Conservation (phyloP, 2,797 vertebrate species). For the Malurus leucopterus region DNA sequence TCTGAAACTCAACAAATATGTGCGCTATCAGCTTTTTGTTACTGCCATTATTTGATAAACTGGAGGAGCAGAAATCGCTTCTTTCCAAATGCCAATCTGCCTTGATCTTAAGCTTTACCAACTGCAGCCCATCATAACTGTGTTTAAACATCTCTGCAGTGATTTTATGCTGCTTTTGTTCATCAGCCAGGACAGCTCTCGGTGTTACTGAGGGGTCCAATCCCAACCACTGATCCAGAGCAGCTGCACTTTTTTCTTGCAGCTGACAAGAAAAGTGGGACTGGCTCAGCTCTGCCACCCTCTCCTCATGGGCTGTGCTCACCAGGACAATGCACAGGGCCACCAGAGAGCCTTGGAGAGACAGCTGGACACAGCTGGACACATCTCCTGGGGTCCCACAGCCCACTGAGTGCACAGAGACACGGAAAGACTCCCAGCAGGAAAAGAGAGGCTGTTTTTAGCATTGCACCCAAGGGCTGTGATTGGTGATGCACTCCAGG, state of each 20-base stretch:
- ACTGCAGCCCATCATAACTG: neutral
- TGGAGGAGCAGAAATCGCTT: neutral
- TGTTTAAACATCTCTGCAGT: neutral
- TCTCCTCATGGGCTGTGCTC: neutral
- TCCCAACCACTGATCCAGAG: neutral
- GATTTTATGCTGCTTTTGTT: neutral
- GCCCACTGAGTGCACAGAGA: neutral
- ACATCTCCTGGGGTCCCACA: neutral
- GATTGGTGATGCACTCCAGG: neutral
- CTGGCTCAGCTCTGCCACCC: neutral
- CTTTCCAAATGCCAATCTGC: neutral
- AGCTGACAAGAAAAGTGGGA: neutral
- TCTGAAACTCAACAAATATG: neutral
- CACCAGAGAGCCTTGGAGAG: neutral
- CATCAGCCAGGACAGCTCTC: neutral
- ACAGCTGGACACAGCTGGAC: neutral
- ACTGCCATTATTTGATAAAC: neutral
- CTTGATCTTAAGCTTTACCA: neutral
- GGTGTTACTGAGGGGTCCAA: neutral
- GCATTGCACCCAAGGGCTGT: neutral
- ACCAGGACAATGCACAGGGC: slow-evolving; percentile 16
- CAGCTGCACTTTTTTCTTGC: neutral
- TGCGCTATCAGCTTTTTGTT: neutral
- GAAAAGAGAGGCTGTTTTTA: neutral
- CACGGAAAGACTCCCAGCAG: neutral